Evolutionary conservation across 2,888 invertebrate genomes (phyloP).

Genomic region (Aphidoletes aphidimyza): DNA sequence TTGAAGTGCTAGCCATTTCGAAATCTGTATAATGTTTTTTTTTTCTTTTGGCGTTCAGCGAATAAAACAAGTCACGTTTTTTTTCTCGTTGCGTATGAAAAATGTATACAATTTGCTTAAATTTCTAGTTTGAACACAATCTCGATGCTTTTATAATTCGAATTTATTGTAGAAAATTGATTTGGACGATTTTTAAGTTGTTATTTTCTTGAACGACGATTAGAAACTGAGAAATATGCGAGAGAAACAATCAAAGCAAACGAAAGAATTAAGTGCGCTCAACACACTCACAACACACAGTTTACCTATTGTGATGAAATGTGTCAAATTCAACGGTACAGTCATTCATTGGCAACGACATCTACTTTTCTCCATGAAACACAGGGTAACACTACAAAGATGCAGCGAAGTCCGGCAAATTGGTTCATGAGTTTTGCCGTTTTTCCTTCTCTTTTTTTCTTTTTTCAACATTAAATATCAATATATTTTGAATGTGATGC

Average conservation of each 20-base stretch:
- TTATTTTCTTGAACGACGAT: background rate
- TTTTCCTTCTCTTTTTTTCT: too few relatives aligned
- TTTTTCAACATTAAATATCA: too few relatives aligned
- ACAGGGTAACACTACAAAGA: background rate
- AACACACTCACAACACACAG: background rate
- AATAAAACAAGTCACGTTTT: background rate
- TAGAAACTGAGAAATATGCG: background rate
- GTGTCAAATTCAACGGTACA: background rate
- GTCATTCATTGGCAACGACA: background rate
- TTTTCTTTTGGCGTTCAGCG: too few relatives aligned
- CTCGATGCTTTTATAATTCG: too few relatives aligned
- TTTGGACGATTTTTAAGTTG: background rate
- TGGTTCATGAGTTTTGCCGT: too few relatives aligned
- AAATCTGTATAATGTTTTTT: constrained; percentile 12
- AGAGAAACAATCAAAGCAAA: background rate
- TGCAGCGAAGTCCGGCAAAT: too few relatives aligned
- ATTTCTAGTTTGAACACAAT: background rate
- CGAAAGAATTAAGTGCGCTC: background rate
- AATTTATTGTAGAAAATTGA: too few relatives aligned
- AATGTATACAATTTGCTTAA: too few relatives aligned
- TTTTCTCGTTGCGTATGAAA: background rate
- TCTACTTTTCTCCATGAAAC: background rate
- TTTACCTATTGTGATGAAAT: background rate
- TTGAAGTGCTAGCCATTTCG: constrained; percentile 57
- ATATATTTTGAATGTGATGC: too few relatives aligned